Evolutionary conservation across 1,140 invertebrate species (phyloP), one percentile per base, ranked within the genome.

Genomic region (Ceratoteleas bidentatus): DNA sequence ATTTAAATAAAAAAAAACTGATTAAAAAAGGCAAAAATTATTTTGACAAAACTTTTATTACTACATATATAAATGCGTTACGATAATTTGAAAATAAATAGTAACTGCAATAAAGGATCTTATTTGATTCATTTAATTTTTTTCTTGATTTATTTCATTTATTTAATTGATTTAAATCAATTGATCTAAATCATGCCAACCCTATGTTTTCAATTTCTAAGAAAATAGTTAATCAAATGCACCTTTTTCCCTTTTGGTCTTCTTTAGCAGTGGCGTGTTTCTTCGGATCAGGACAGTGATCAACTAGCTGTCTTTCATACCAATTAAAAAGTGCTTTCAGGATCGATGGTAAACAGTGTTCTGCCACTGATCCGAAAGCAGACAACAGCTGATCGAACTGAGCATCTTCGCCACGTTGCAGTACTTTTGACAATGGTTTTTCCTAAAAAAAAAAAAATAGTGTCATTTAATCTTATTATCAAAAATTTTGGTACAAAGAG

Each of bases 311-410:
- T 38, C 96, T 91, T 81, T 99, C 97, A 88, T 99, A 97, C 99
- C 99, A 99, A 32, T 96, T 96, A 88, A 99, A 97, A 9, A 99
- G 90, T n/a, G 98, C 97, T 65, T 95, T 93, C 49, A 99, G 90
- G 66, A 99, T 93, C 8, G 99, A 99, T 1, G 99, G 99, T 43
- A 99, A 92, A 91, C 98, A 99, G 89, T 99, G 97, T 89, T 99
- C 99, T 0, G 98, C 97, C 0, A 98, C 97, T 14, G 96, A 96
- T 15, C 98, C 97, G 87, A 99, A 96, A 0, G 97, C 96, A 43
- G 94, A 96, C 11, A 99, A 92, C n/a, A 99, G 92, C 90, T 99
- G 98, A 93, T 99, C 98, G 90, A 99, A 97, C 78, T 98, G 95
- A 6, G 94, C 87, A 93, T 99, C 98, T 93, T 99, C 98, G 4